A percentile compares a stretch with the other conserved stretches of the same genome.
These are phyloP conservation scores for Temnothorax longispinosus DNA, from an alignment of 1,140 invertebrate genomes.

Conservation along the genomic window DNA sequence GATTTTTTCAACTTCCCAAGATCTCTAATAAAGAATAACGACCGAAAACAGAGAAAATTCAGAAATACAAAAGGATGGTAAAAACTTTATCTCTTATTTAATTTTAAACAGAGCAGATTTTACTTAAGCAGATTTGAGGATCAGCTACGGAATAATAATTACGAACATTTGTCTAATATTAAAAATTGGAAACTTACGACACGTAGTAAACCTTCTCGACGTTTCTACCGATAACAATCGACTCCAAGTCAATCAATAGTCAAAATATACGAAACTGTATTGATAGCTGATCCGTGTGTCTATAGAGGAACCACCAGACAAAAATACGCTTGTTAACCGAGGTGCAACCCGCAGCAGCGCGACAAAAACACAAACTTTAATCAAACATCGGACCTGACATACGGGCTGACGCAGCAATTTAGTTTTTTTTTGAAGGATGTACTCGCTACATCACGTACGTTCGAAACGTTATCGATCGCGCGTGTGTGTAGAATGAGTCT, in stretches of 20 bases:
- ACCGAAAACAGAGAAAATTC: not conserved
- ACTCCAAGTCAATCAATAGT: not conserved
- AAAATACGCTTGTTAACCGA: not conserved
- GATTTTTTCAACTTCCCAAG: not conserved
- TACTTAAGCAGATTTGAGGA: not conserved
- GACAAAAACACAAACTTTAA: slow-evolving; percentile 17
- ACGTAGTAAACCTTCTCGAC: not conserved
- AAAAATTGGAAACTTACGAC: not conserved
- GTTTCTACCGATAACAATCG: not conserved
- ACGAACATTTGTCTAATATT: not conserved
- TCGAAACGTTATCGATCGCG: slow-evolving; percentile 11
- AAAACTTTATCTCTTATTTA: not conserved
- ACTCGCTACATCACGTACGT: not conserved
- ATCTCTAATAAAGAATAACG: not conserved
- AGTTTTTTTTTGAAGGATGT: not conserved
- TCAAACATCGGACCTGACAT: not conserved
- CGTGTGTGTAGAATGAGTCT: not conserved
- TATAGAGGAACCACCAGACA: not conserved
- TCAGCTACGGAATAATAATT: not conserved
- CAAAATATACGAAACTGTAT: not conserved
- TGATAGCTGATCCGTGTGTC: not conserved
- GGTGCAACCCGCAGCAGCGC: not conserved
- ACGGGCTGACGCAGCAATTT: slow-evolving; percentile 13
- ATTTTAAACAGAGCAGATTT: not conserved
- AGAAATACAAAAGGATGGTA: not conserved